phyloP scores from a whole-genome alignment of 1,140 invertebrate species.

The Delia radicum region DNA sequence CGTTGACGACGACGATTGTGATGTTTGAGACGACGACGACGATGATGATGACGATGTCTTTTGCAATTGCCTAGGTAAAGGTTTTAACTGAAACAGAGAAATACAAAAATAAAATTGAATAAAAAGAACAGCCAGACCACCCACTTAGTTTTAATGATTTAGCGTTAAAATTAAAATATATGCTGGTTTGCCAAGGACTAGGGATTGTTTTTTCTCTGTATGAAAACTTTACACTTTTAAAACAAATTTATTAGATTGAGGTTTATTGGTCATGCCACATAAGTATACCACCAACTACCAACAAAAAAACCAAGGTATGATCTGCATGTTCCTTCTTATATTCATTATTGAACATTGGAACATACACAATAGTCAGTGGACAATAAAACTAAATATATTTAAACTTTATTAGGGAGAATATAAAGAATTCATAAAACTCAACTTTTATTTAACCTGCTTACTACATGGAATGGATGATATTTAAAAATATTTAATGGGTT shows the following conservation, averaged over 20 bases:
- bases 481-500: too few relatives aligned
- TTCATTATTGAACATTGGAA: not conserved
- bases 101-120: too few relatives aligned
- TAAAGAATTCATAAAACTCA: too few relatives aligned
- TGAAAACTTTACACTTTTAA: not conserved
- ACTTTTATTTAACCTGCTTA: too few relatives aligned
- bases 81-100: not conserved
- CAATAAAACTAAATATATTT: too few relatives aligned
- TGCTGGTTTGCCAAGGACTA: not conserved
- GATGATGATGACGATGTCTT: not conserved
- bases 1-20: not conserved
- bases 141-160: not conserved
- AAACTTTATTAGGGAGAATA: too few relatives aligned
- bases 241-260: not conserved
- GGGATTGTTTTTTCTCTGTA: not conserved
- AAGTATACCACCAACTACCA: not conserved
- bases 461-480: too few relatives aligned
- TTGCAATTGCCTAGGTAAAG: not conserved
- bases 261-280: not conserved
- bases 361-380: not conserved
- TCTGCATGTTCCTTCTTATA: too few relatives aligned
- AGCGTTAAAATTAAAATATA: not conserved
- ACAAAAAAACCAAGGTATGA: not conserved
- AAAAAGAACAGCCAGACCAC: not conserved
- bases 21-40: not conserved